Evolutionary conservation across 92 coral and sea anemone species (phyloP), one percentile per base, ranked within the genome.

Genomic region (Epizoanthus rinbou): DNA sequence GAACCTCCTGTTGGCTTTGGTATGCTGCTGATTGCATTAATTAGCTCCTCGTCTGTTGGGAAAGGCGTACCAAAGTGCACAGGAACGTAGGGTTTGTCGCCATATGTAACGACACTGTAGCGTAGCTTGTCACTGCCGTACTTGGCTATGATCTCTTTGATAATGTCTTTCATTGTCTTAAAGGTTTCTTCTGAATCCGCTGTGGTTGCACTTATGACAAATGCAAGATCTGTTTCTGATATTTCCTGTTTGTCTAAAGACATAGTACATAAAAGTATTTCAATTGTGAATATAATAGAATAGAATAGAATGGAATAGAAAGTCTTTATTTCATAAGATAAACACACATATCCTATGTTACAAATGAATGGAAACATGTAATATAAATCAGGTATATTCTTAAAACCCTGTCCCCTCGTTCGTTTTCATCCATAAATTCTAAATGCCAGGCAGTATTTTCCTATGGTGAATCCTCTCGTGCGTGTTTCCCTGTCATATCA

Each of bases 31-130:
- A 76, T 22, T 21, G 69, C 69, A 37, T 21, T 39, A 21, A 3
- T n/a, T 33, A 28, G n/a, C 15, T 39, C 24, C 1, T 86, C 91
- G 5, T 89, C 76, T 45, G 92, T 87, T 41, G 79, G 84, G 21
- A 81, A 87, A 45, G 87, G 85, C 17, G 86, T 83, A 69, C 87
- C 86, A 71, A 95, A 88, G 22, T 74, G 73, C 66, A 95, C 47
- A 17, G 79, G 62, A n/a, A 93, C 85, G 6, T 83, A 79, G 3
- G 95, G 93, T 33, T 83, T 85, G 56, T 85, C 79, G 14, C 98
- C 95, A 76, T 91, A 93, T 22, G 87, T 86, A 11, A 95, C 83
- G 56, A 95, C 88, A 16, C 94, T 93, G 60, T 86, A 93, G 57
- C 87, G 95, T 37, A 94, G 80, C 57, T 81, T 86, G 70, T 84